Conservation (phyloP, 1,140 invertebrate genomes). For the Phymastichus coffea region DNA sequence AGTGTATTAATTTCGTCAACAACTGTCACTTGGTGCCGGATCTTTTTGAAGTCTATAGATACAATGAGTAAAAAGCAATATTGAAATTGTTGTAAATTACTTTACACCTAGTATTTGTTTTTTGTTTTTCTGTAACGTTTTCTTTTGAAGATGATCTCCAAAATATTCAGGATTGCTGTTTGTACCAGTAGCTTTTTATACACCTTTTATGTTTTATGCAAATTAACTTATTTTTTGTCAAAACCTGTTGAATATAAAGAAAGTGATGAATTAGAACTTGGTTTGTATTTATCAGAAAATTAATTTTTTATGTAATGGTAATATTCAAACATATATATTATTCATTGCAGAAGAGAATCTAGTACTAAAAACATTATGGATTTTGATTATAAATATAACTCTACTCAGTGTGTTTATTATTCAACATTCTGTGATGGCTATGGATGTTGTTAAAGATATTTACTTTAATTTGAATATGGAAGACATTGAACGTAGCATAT, state of each 20-base stretch:
- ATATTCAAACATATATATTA: not conserved
- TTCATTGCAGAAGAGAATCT: conserved; percentile 35
- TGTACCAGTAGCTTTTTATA: conserved; percentile 45
- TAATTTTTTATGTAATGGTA: not conserved
- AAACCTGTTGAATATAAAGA: conserved; percentile 32
- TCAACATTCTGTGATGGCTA: conserved; percentile 58
- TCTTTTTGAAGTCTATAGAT: no score
- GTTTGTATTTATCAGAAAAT: conserved; percentile 24
- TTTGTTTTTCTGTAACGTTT: not conserved
- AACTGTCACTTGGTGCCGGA: not conserved
- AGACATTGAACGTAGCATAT: conserved; percentile 56
- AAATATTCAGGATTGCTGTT: conserved; percentile 32
- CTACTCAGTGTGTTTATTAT: conserved; percentile 56
- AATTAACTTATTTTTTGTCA: conserved; percentile 49
- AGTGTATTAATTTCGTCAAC: not conserved
- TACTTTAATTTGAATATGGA: conserved; percentile 47
- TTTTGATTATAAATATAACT: conserved; percentile 49
- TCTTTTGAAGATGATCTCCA: conserved; percentile 31
- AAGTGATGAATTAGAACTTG: conserved; percentile 10
- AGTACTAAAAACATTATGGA: conserved; percentile 33
- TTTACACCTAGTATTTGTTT: no score
- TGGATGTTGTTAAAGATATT: conserved; percentile 47
- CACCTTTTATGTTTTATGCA: conserved; percentile 46
- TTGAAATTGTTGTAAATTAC: not conserved
- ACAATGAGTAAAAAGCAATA: not conserved